Evolutionary conservation across 2,113 vertebrate genomes (phyloP), one percentile per base, ranked within the genome.

Genomic region (Quiscalus mexicanus): DNA sequence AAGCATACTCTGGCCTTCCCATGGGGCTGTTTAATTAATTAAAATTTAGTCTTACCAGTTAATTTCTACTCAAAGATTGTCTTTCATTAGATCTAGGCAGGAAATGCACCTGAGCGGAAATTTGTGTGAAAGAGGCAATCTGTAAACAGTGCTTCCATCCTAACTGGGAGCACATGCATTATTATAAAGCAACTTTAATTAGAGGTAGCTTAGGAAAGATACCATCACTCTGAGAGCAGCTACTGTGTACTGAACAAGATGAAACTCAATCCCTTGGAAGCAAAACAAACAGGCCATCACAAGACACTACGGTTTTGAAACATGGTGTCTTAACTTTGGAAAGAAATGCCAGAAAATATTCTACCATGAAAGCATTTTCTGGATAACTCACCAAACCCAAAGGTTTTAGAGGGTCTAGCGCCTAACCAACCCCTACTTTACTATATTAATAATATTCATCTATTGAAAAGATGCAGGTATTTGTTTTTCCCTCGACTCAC

Each of bases 141-240:
- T 75, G 63, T 90, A 95, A 95, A 89, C 52, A 69, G 14, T 44
- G 28, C 41, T 91, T 89, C 73, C 44, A 31, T 39, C 74, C 65
- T 60, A 60, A 56, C 44, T 52, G 49, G 83, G 56, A 90, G 22
- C 5, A 2, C 23, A 39, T 14, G 45, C 25, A 13, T 47, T 70
- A 58, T 69, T 90, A 92, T 62, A 65, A 81, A 84, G 30, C 63
- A 67, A 17, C n/a, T 78, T 84, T 96, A 96, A 97, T 96, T 95
- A 97, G 2, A 95, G 91, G 14, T 44, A 69, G 27, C 35, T 22
- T n/a, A 39, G 70, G 55, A 90, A 88, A 92, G 84, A 87, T 84
- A 44, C 37, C 83, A 89, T 83, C 92, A 52, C 23, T 64, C 23
- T 6, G 30, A 30, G 37, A 75, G 47, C 91, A 74, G 3, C 31